Percentiles rank a stretch among this genome's conserved stretches.
phyloP scores from a whole-genome alignment of 2,888 invertebrate species.

The Periphyllus acericola region DNA sequence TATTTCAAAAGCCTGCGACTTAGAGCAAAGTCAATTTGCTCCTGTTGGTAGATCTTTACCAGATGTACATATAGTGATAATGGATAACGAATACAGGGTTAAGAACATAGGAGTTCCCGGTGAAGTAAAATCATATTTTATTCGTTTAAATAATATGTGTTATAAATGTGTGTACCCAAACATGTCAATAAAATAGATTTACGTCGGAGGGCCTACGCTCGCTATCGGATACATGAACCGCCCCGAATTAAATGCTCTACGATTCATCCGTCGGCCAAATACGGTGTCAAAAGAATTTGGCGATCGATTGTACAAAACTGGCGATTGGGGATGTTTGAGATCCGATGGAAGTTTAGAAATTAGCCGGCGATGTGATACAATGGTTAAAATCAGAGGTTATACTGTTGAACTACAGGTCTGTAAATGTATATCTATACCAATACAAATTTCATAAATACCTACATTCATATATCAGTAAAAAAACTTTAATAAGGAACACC shows the following conservation, averaged over 20 bases:
- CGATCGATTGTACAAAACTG: conserved; percentile 64
- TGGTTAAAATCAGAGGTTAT: conserved; percentile 65
- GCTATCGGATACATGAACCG: conserved; percentile 65
- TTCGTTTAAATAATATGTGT: background rate
- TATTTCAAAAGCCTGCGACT: conserved; percentile 61
- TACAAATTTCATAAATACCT: background rate
- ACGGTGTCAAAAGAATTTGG: conserved; percentile 63
- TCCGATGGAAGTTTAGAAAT: conserved; percentile 65
- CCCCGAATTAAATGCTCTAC: conserved; percentile 64
- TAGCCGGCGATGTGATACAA: conserved; percentile 65
- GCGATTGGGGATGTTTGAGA: conserved; percentile 65
- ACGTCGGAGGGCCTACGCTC: conserved; percentile 65
- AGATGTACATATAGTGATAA: conserved; percentile 64
- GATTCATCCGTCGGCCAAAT: conserved; percentile 64
- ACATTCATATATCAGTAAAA: background rate
- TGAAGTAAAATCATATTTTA: conserved; percentile 63
- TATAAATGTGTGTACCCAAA: background rate
- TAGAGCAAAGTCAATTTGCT: conserved; percentile 64
- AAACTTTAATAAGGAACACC: too few relatives aligned
- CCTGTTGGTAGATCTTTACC: conserved; percentile 65
- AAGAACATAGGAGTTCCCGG: conserved; percentile 64
- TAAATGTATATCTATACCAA: background rate
- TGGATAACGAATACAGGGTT: conserved; percentile 64
- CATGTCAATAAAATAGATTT: conserved; percentile 63
- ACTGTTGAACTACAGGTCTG: conserved; percentile 65